A percentile compares a stretch with the other conserved stretches of the same genome.
phyloP scores from a whole-genome alignment of 1,140 invertebrate species.

The Cyphomyrmex costatus region DNA sequence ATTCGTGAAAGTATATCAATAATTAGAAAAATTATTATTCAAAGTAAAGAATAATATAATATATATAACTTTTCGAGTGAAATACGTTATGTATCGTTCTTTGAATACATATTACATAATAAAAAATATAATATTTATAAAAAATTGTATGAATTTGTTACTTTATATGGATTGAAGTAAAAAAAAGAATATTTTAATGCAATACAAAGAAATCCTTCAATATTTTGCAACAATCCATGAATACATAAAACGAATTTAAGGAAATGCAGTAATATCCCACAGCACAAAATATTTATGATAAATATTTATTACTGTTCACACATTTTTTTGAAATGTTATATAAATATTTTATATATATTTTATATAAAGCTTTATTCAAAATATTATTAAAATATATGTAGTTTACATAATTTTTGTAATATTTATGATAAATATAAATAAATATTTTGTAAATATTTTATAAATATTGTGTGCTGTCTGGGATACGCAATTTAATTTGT shows the following conservation, averaged over 20 bases:
- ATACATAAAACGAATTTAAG: not conserved
- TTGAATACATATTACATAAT: not conserved
- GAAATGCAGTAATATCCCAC: not conserved
- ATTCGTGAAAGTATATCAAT: not conserved
- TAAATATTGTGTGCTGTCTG: too few relatives aligned
- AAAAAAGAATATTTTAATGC: conserved; percentile 6
- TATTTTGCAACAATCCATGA: not conserved
- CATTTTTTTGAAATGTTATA: too few relatives aligned
- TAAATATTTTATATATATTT: too few relatives aligned
- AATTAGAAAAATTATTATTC: not conserved
- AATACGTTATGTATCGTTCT: not conserved
- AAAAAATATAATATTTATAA: not conserved
- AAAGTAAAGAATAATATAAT: not conserved
- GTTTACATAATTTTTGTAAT: too few relatives aligned
- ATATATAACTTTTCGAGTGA: not conserved
- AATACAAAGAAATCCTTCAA: not conserved
- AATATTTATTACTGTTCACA: too few relatives aligned
- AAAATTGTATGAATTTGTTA: conserved; percentile 2
- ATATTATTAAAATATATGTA: too few relatives aligned
- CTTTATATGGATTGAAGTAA: not conserved
- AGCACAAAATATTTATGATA: too few relatives aligned
- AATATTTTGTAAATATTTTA: too few relatives aligned
- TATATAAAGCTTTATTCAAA: too few relatives aligned
- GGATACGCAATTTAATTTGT: not conserved
- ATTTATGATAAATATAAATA: too few relatives aligned